These are phyloP conservation scores for Ichneumon xanthorius DNA, from an alignment of 2,888 invertebrate genomes.

Conservation along the genomic window DNA sequence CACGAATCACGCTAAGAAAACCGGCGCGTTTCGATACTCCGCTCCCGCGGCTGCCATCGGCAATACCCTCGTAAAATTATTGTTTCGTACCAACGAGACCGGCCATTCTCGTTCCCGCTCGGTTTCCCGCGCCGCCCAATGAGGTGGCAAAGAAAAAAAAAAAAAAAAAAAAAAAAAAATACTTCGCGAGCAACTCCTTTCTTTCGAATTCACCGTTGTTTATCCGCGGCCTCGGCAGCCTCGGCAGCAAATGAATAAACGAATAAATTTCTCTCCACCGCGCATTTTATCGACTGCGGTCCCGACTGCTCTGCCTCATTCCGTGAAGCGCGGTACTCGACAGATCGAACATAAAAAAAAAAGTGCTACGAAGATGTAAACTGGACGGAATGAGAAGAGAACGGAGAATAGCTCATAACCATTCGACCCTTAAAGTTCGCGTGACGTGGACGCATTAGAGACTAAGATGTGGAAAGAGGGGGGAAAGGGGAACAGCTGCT, in stretches of 20 bases:
- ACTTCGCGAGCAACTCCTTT: conserved; percentile 28
- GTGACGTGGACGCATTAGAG: conserved; percentile 76
- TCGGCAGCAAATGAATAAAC: conserved; percentile 59
- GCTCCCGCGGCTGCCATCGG: conserved; percentile 7
- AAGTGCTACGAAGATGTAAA: conserved; percentile 53
- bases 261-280: conserved; percentile 63
- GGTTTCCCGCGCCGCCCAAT: conserved; percentile 35
- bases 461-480: conserved; percentile 70
- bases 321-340: conserved; percentile 55
- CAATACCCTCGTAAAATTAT: conserved; percentile 59
- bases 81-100: conserved; percentile 44
- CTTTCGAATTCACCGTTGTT: conserved; percentile 32
- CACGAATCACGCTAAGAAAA: conserved; percentile 28
- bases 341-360: conserved; percentile 44
- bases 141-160: neutral
- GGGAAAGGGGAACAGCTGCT: conserved; percentile 68
- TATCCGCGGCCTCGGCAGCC: neutral
- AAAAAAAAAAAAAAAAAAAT: conserved; percentile 26
- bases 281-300: conserved; percentile 54
- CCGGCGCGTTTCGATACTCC: neutral
- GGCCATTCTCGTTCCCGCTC: conserved; percentile 37
- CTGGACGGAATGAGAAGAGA: conserved; percentile 28
- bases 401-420: conserved; percentile 56
- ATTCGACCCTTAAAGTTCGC: conserved; percentile 73
- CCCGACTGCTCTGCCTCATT: conserved; percentile 42